These are phyloP conservation scores for Pomacea canaliculata DNA, from an alignment of 2,888 invertebrate genomes.

Conservation along the genomic window DNA sequence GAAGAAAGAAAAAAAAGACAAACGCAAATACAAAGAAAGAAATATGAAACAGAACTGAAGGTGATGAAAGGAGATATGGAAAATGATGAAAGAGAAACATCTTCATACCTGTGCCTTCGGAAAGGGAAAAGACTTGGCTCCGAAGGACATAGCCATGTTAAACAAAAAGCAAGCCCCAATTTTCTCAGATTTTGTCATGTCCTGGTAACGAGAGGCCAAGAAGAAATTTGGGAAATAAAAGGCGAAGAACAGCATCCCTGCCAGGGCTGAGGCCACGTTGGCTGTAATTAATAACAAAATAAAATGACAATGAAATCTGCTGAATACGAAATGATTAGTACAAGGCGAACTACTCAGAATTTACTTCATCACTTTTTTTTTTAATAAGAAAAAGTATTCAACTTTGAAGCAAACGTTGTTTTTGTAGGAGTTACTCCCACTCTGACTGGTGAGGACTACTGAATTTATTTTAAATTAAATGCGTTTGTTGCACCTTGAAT, in stretches of 20 bases:
- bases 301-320: neutral
- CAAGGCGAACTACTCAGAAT: neutral
- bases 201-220: slow-evolving; percentile 73
- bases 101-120: slow-evolving; percentile 77
- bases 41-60: neutral
- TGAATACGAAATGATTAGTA: neutral
- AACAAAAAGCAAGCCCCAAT: slow-evolving; percentile 77
- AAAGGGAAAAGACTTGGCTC: slow-evolving; percentile 80
- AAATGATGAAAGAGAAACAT: neutral
- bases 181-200: slow-evolving; percentile 74
- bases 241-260: slow-evolving; percentile 85
- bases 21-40: no score
- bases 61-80: neutral
- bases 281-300: slow-evolving; percentile 71
- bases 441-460: no score
- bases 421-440: no score
- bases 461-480: no score
- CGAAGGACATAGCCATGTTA: slow-evolving; percentile 85
- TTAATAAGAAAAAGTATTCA: no score
- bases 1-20: neutral
- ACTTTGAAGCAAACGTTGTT: no score
- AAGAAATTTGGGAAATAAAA: slow-evolving; percentile 82
- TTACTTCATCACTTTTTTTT: neutral
- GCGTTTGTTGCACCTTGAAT: no score
- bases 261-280: slow-evolving; percentile 83